Conservation (phyloP, 1,140 invertebrate species). For the Bemisia tabaci region DNA sequence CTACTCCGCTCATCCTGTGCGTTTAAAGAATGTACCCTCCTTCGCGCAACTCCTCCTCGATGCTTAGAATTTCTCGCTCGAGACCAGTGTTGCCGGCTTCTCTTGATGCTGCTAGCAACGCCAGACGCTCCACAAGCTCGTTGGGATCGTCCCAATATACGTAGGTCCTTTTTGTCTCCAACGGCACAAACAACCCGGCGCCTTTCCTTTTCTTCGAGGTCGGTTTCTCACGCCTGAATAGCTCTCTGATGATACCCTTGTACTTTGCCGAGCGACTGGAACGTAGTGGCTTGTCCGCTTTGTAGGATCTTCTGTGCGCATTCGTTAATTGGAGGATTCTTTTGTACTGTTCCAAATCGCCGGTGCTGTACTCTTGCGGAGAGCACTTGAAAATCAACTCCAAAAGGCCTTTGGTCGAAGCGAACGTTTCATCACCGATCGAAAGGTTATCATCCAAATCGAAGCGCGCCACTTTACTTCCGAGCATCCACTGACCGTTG, state of each 20-base stretch:
- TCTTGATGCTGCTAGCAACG: conserved; percentile 26
- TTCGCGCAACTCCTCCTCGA: conserved; percentile 28
- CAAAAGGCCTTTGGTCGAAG: not conserved
- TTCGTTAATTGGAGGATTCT: not conserved
- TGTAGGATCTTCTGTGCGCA: too few species aligned
- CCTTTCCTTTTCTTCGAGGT: too few species aligned
- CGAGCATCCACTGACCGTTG: not conserved
- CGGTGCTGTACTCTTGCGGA: not conserved
- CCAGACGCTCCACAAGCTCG: conserved; percentile 28
- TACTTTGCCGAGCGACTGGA: too few species aligned
- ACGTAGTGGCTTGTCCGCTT: too few species aligned
- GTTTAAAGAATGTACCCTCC: conserved; percentile 4
- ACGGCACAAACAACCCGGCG: too few species aligned
- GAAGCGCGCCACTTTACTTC: too few species aligned
- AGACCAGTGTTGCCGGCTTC: conserved; percentile 26
- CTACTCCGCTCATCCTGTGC: too few species aligned
- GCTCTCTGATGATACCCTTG: too few species aligned
- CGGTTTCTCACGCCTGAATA: too few species aligned
- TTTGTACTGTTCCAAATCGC: not conserved
- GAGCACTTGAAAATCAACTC: not conserved
- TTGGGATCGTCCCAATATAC: conserved; percentile 31
- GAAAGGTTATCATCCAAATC: too few species aligned
- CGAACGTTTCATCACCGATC: too few species aligned
- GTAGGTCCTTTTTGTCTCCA: conserved; percentile 19
- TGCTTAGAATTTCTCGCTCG: conserved; percentile 31